phyloP scores from a whole-genome alignment of 2,113 vertebrate species.

The Leptocoma aspasia region DNA sequence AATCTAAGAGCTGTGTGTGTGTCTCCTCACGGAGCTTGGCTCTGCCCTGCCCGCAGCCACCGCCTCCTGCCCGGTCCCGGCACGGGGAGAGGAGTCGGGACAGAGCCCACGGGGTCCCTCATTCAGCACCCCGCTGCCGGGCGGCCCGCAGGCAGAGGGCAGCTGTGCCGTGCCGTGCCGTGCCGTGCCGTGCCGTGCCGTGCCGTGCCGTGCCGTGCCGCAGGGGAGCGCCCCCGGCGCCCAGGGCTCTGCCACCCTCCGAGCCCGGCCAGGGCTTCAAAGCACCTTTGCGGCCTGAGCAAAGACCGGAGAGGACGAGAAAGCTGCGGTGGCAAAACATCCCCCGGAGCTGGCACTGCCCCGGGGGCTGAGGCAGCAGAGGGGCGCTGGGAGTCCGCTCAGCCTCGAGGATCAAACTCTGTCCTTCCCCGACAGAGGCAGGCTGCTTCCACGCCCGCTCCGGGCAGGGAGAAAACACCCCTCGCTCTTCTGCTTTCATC shows the following conservation, averaged over 20 bases:
- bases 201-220: neutral
- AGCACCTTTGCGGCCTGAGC: neutral
- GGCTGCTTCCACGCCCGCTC: neutral
- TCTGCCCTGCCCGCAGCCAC: neutral
- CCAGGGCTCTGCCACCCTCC: neutral
- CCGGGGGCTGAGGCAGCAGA: neutral
- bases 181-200: neutral
- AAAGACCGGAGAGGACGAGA: neutral
- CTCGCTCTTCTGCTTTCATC: constrained; percentile 12
- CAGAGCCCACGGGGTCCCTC: neutral
- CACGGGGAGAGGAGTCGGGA: neutral
- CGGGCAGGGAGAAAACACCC: neutral
- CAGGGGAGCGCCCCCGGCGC: neutral
- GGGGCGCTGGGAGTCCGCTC: neutral
- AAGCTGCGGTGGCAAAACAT: neutral
- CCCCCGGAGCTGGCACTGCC: too few species aligned
- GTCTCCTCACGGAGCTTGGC: neutral
- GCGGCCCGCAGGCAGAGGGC: neutral
- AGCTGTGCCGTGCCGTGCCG: neutral
- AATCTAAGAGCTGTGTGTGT: constrained; percentile 55
- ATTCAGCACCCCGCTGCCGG: neutral
- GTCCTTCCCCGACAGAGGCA: neutral
- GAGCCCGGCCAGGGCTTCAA: neutral
- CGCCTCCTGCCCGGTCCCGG: neutral
- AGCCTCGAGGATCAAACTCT: neutral